Evolutionary conservation across 1,140 invertebrate species (phyloP).

Genomic region (Parapsyche elsis): DNA sequence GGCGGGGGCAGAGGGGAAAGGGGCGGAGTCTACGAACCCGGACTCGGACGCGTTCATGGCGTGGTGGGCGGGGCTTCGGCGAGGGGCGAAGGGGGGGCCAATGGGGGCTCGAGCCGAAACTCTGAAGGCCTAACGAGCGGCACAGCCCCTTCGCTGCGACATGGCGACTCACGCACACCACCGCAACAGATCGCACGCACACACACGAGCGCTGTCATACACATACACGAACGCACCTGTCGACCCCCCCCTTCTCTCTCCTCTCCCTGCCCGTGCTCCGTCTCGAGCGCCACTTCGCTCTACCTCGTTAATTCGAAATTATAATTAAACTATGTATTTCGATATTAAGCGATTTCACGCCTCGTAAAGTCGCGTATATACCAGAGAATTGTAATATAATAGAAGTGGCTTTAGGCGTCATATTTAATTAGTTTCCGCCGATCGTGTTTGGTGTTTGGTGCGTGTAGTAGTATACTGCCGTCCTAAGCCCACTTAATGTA

Average conservation of each 20-base stretch:
- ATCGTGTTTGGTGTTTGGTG: too few relatives aligned
- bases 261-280: background rate
- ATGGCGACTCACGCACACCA: slow-evolving; percentile 15
- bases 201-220: background rate
- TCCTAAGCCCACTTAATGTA: too few relatives aligned
- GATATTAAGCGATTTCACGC: too few relatives aligned
- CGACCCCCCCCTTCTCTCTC: background rate
- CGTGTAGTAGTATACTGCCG: too few relatives aligned
- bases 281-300: background rate
- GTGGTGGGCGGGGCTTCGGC: background rate
- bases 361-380: too few relatives aligned
- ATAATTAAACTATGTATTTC: background rate
- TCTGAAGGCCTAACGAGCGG: background rate
- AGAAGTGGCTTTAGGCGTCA: too few relatives aligned
- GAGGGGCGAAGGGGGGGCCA: background rate
- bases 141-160: background rate
- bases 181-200: background rate
- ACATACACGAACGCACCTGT: background rate
- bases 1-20: background rate
- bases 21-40: slow-evolving; percentile 67
- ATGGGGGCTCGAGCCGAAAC: background rate
- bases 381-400: too few relatives aligned
- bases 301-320: slow-evolving; percentile 10
- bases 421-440: too few relatives aligned
- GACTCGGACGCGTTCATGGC: slow-evolving; percentile 81